Conservation (phyloP, 1,140 invertebrate genomes). For the Dolichoris vasculosae region DNA sequence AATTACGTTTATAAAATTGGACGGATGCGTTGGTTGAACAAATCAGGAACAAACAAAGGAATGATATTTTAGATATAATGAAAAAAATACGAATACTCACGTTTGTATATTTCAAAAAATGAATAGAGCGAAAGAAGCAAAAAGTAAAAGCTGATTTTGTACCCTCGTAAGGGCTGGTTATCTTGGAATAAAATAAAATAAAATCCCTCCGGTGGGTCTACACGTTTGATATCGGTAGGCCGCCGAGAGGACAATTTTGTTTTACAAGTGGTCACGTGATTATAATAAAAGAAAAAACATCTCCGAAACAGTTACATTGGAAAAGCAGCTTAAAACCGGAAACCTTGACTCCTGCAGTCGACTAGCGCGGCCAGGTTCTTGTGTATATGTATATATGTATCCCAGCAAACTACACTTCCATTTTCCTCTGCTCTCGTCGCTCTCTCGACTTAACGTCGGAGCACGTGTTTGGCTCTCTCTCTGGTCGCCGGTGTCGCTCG, state of each 20-base stretch:
- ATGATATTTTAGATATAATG: too few species aligned
- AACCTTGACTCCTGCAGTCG: conserved; percentile 31
- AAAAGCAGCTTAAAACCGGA: conserved; percentile 39
- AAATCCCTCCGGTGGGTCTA: too few species aligned
- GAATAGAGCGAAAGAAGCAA: too few species aligned
- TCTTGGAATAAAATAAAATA: too few species aligned
- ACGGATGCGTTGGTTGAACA: too few species aligned
- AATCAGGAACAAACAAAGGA: too few species aligned
- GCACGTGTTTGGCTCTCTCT: conserved; percentile 52
- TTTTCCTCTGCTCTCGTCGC: conserved; percentile 47
- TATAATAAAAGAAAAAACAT: neutral
- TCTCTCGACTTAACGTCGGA: conserved; percentile 41
- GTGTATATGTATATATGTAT: conserved; percentile 12
- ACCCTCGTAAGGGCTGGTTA: too few species aligned
- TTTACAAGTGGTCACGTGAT: conserved; percentile 12
- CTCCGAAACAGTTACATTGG: neutral
- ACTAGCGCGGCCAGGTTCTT: neutral
- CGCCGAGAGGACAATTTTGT: neutral
- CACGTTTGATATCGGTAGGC: too few species aligned
- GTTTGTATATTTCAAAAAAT: too few species aligned
- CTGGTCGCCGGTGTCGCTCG: conserved; percentile 36
- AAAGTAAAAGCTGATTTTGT: too few species aligned
- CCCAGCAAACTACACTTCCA: conserved; percentile 21
- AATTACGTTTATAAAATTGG: too few species aligned
- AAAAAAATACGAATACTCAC: too few species aligned